Conservation (phyloP, 2,797 vertebrate species). For the Spea hammondii region DNA sequence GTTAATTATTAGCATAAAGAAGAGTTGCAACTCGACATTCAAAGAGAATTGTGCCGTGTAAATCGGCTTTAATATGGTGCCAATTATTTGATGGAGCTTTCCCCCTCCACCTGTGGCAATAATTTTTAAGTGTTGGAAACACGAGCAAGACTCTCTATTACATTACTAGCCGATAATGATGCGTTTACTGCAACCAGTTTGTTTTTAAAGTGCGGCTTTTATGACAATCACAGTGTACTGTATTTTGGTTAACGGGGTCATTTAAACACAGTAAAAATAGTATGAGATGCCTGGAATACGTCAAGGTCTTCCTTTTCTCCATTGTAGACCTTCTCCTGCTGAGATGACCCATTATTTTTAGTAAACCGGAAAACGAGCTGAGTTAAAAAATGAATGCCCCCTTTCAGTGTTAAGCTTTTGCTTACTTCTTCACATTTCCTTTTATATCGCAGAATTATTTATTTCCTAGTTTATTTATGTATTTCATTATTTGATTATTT, state of each 20-base stretch:
- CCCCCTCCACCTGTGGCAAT: slow-evolving; percentile 46
- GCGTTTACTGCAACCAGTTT: slow-evolving; percentile 46
- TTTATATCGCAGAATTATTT: slow-evolving; percentile 88
- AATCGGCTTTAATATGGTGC: slow-evolving; percentile 32
- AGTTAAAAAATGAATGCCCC: slow-evolving; percentile 34
- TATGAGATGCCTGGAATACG: slow-evolving; percentile 14
- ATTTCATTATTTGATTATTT: slow-evolving; percentile 99
- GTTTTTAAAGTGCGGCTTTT: slow-evolving; percentile 40
- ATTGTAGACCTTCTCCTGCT: neutral
- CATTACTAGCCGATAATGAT: slow-evolving; percentile 42
- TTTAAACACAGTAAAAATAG: slow-evolving; percentile 1
- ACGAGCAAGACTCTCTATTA: slow-evolving; percentile 31
- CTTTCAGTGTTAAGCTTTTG: slow-evolving; percentile 66
- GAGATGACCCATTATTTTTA: slow-evolving; percentile 7
- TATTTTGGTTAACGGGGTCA: slow-evolving; percentile 14
- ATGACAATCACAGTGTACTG: slow-evolving; percentile 25
- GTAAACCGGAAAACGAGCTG: slow-evolving; percentile 14
- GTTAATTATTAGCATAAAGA: slow-evolving; percentile 44
- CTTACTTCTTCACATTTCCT: slow-evolving; percentile 79
- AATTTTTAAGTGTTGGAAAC: slow-evolving; percentile 45
- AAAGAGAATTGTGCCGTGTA: slow-evolving; percentile 65
- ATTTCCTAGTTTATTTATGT: slow-evolving; percentile 97
- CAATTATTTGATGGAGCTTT: slow-evolving; percentile 33
- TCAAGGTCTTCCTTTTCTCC: neutral
- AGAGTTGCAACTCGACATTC: slow-evolving; percentile 58